Conservation (phyloP, 2,888 invertebrate species). For the Hermaeophaga mercurialis region DNA sequence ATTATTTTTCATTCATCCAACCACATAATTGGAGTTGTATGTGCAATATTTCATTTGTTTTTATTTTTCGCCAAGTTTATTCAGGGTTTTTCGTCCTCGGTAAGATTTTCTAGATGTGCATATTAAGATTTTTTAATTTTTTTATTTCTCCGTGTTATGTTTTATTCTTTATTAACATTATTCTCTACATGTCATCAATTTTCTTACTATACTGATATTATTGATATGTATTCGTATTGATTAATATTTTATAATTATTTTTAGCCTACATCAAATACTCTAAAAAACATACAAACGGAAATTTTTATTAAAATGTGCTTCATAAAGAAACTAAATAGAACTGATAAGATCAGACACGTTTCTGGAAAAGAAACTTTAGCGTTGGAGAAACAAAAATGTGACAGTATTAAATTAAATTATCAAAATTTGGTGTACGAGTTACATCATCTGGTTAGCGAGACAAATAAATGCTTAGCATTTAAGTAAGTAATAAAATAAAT, state of each 20-base stretch:
- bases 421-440: constrained; percentile 95
- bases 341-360: constrained; percentile 87
- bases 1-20: no score
- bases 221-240: not conserved
- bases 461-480: constrained; percentile 92
- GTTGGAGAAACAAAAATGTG: constrained; percentile 85
- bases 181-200: no score
- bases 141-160: no score
- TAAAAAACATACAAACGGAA: constrained; percentile 56
- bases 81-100: no score
- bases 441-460: constrained; percentile 91
- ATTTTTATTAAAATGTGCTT: constrained; percentile 79
- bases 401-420: constrained; percentile 85
- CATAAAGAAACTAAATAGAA: constrained; percentile 85
- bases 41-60: no score
- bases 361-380: constrained; percentile 80
- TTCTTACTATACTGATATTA: constrained; percentile 1
- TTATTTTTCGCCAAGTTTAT: no score
- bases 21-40: no score
- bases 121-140: no score
- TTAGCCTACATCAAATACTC: constrained; percentile 54
- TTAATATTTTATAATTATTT: constrained; percentile 40
- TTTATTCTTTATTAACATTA: no score
- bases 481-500: constrained; percentile 63
- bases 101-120: no score